phyloP scores from a whole-genome alignment of 2,113 vertebrate species.

The Albula glossodonta region DNA sequence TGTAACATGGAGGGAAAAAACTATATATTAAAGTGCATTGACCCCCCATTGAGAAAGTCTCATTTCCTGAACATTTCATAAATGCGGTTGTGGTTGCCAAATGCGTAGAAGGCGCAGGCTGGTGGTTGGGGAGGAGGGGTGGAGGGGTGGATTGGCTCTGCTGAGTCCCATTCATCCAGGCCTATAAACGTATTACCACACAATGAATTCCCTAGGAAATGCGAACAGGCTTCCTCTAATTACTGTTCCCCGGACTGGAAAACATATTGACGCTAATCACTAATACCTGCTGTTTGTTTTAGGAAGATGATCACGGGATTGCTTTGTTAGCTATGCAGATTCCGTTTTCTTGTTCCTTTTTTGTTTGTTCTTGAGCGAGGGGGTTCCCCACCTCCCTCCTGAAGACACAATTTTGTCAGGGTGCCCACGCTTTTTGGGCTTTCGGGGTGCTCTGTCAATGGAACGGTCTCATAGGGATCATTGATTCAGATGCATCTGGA shows the following conservation, averaged over 20 bases:
- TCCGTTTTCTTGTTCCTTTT: slow-evolving; percentile 11
- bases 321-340: not conserved
- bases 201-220: slow-evolving; percentile 21
- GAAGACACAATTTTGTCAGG: not conserved
- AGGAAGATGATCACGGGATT: not conserved
- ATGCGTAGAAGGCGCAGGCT: not conserved
- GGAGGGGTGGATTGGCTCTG: not conserved
- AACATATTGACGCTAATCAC: slow-evolving; percentile 22
- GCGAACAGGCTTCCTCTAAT: slow-evolving; percentile 10
- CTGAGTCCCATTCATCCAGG: not conserved
- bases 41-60: not conserved
- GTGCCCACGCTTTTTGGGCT: not conserved
- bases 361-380: not conserved
- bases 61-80: not conserved
- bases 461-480: not conserved
- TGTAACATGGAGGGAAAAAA: not conserved
- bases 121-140: not conserved
- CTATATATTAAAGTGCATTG: not conserved
- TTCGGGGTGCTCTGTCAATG: not conserved
- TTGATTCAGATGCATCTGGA: not conserved
- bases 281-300: slow-evolving; percentile 3
- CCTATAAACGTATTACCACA: not conserved
- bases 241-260: slow-evolving; percentile 18
- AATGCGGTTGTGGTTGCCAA: not conserved
- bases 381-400: not conserved